Percentiles rank a stretch among this genome's conserved stretches.
Evolutionary conservation across 2,888 invertebrate genomes (phyloP).

Genomic region (Lasius fuliginosus): DNA sequence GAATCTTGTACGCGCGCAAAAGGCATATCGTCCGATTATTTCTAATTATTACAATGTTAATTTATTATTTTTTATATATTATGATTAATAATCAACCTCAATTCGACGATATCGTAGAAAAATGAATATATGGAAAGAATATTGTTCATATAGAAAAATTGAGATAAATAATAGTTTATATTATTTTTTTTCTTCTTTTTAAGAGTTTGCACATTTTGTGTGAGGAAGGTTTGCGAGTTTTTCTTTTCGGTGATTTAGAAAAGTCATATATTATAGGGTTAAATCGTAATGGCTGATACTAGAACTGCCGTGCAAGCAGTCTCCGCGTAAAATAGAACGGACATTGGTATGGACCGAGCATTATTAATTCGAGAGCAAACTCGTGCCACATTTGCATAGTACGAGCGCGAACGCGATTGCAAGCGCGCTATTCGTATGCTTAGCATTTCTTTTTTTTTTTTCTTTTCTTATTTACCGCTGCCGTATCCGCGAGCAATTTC

Average conservation of each 20-base stretch:
- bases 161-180: neutral
- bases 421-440: slow-evolving; percentile 12
- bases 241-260: slow-evolving; percentile 19
- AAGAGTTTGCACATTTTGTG: neutral
- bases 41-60: neutral
- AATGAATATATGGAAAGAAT: neutral
- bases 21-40: slow-evolving; percentile 9
- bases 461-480: neutral
- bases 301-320: slow-evolving; percentile 32
- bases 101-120: neutral
- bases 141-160: neutral
- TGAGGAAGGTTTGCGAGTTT: neutral
- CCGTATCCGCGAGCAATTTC: slow-evolving; percentile 23
- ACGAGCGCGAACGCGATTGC: slow-evolving; percentile 28
- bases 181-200: neutral
- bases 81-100: neutral
- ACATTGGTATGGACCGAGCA: slow-evolving; percentile 26
- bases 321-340: slow-evolving; percentile 31
- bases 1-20: slow-evolving; percentile 48
- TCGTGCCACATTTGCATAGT: slow-evolving; percentile 44
- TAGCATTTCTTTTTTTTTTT: slow-evolving; percentile 39
- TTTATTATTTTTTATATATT: neutral
- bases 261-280: slow-evolving; percentile 28
- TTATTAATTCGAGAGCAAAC: slow-evolving; percentile 50
- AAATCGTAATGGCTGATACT: slow-evolving; percentile 29